Evolutionary conservation across 2,113 vertebrate genomes (phyloP), one percentile per base, ranked within the genome.

Genomic region (Cyanistes caeruleus): DNA sequence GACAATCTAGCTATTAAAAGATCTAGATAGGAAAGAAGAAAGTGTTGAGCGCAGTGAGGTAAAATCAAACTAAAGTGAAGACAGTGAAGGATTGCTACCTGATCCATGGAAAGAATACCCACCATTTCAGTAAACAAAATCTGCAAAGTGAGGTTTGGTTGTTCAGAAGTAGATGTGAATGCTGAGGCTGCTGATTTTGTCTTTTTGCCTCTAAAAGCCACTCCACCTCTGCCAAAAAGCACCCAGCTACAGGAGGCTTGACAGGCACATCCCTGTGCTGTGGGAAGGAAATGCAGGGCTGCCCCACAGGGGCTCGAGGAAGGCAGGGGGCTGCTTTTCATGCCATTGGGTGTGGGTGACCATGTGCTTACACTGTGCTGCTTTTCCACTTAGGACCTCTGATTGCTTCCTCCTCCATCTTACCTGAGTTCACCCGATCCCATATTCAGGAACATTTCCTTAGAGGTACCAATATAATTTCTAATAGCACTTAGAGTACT

Each of bases 1-100:
- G 89, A 56, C 91, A 89, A 56, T 72, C 69, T 68, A 68, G 20
- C 64, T 95, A 84, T 81, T 67, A 90, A 78, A 93, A 89, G 80
- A 89, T 69, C 48, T 52, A 15, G 41, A 52, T 33, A 75, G 52
- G 28, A 52, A 83, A 81, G 55, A 51, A 46, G 16, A 28, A 69
- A 86, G 43, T 15, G 14, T 75, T 75, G 65, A 81, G 69, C 1
- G 1, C 48, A 89, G 56, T 5, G 1, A 91, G 39, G 58, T 60
- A 46, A 85, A 78, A 52, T 75, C 52, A 49, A 48, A 35, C 49
- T 23, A 21, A 77, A 92, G 82, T 49, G 43, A 48, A 33, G 46
- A 58, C 77, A 63, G 43, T 51, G 24, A 67, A 84, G 68, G 68
- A 22, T 39, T 5, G 1, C 37, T 53, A 44, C n/a, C 37, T 69